Evolutionary conservation across 2,113 vertebrate genomes (phyloP), one percentile per base, ranked within the genome.

Genomic region (Furnarius figulus): DNA sequence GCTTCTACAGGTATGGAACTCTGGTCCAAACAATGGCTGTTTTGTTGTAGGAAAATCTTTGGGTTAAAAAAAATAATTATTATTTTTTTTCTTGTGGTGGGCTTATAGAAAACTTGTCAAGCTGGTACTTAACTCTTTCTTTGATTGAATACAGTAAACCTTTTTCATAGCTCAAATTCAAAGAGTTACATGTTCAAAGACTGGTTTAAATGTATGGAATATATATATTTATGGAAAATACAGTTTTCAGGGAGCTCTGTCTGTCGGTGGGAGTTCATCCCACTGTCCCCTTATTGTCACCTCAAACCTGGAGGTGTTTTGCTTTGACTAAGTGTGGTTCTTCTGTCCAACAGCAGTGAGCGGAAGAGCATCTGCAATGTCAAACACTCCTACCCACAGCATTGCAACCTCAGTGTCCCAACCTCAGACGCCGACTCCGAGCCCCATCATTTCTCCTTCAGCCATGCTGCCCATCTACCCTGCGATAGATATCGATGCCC

Each of bases 401-500:
- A 99, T 99, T 93, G 98, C 99, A 91, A 98, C 99, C 89, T 99
- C 99, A 94, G 99, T 99, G 85, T 99, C 98, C 97, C 98, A 99
- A 83, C 99, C 99, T 91, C 98, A 99, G 97, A 98, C 98, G 83
- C 99, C 99, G 95, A 98, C 98, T 97, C 98, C 99, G 71, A 98
- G 98, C 93, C 99, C 98, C 95, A 98, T 99, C 75, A 98, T 99
- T 96, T 99, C 99, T 94, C 99, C 99, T 96, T 99, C 99, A 89
- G 99, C 99, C 91, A 99, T 99, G 98, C 98, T 99, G 70, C 99
- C 99, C 49, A 99, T 99, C 95, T 99, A 99, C 97, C 99, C 99
- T 95, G 99, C 99, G 49, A 99, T 99, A 97, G 99, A 99, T 98
- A 99, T 99, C 42, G 99, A 99, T 94, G 99, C 99, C 67, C 99